phyloP scores from a whole-genome alignment of 92 coral and sea anemone genomes.

The Blastomussa wellsi region DNA sequence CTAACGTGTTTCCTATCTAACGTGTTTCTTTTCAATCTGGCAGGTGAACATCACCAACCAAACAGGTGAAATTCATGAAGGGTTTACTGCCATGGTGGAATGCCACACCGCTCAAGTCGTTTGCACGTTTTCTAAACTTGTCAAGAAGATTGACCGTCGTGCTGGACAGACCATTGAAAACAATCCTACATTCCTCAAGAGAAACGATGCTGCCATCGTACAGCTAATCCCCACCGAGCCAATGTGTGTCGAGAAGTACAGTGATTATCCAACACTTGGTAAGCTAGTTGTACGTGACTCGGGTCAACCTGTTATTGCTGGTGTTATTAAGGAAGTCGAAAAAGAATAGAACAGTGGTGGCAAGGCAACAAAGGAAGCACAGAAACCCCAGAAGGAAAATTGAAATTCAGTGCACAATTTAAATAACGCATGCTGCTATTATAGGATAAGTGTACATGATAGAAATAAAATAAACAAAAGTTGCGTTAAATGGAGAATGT shows the following conservation, averaged over 20 bases:
- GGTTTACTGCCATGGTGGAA: conserved; percentile 88
- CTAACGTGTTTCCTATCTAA: too few relatives aligned
- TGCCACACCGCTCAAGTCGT: conserved; percentile 98
- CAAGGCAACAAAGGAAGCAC: conserved; percentile 88
- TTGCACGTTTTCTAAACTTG: conserved; percentile 84
- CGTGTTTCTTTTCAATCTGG: background rate
- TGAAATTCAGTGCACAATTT: conserved; percentile 8
- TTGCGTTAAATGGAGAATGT: too few relatives aligned
- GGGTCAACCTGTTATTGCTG: conserved; percentile 98
- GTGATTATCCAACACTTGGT: conserved; percentile 81
- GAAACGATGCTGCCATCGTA: conserved; percentile 85
- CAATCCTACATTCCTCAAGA: conserved; percentile 65
- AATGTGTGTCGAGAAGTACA: conserved; percentile 84
- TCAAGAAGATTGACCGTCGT: conserved; percentile 85
- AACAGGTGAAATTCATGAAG: conserved; percentile 93
- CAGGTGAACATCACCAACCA: conserved; percentile 87
- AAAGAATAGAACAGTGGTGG: conserved; percentile 60
- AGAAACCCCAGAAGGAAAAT: conserved; percentile 68
- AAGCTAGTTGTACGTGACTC: conserved; percentile 98
- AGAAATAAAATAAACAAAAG: conserved; percentile 34
- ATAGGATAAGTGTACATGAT: conserved; percentile 29
- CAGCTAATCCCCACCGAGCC: conserved; percentile 75
- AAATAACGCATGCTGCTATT: conserved; percentile 36
- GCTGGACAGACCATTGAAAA: conserved; percentile 68
- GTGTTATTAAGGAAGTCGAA: conserved; percentile 80